Conservation (phyloP, 2,888 invertebrate genomes). For the Zaprionus lineosus region DNA sequence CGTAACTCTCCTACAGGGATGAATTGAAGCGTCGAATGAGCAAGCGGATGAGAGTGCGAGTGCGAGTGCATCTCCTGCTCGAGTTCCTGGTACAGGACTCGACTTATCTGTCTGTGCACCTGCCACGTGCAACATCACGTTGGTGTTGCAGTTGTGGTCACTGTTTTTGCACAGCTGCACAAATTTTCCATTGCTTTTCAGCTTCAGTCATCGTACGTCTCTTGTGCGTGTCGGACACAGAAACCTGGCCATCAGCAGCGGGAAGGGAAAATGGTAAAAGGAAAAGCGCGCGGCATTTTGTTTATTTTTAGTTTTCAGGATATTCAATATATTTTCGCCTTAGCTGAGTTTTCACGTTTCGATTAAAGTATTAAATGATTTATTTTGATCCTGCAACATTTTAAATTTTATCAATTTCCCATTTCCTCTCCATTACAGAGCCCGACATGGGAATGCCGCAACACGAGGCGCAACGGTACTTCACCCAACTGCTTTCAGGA, state of each 20-base stretch:
- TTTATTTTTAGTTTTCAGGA: not conserved
- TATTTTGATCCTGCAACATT: not conserved
- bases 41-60: not conserved
- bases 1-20: not conserved
- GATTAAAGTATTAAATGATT: no score
- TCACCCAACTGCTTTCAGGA: constrained; percentile 92
- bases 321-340: constrained; percentile 23
- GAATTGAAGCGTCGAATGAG: no score
- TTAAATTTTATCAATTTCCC: not conserved
- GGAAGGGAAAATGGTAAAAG: not conserved
- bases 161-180: constrained; percentile 34
- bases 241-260: not conserved
- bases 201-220: constrained; percentile 15
- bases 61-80: no score
- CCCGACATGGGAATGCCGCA: constrained; percentile 96
- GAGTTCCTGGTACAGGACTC: not conserved
- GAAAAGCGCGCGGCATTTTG: not conserved
- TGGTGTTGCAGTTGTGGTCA: not conserved
- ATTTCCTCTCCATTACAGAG: constrained; percentile 85
- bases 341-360: no score
- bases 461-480: constrained; percentile 91
- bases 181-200: constrained; percentile 32
- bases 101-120: constrained; percentile 26
- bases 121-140: no score
- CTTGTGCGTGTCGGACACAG: constrained; percentile 11